Conservation (phyloP, 2,113 vertebrate genomes). For the Marcusenius ussheri region DNA sequence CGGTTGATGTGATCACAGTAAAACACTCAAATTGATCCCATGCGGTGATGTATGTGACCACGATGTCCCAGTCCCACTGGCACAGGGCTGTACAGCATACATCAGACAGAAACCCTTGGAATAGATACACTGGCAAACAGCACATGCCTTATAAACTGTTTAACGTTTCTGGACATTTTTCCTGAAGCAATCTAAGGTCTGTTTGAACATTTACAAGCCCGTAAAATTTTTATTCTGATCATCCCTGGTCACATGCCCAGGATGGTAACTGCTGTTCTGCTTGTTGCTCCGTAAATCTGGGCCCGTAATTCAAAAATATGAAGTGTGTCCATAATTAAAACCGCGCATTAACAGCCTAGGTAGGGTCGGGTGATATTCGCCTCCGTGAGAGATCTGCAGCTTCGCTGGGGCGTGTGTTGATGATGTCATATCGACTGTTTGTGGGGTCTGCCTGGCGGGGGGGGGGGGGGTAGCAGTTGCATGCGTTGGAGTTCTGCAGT, state of each 20-base stretch:
- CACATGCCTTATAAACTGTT: not conserved
- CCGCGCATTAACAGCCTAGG: not conserved
- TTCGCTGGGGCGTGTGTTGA: slow-evolving; percentile 25
- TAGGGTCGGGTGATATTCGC: not conserved
- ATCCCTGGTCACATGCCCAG: not conserved
- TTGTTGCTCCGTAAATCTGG: not conserved
- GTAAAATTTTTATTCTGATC: not conserved
- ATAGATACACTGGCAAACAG: not conserved
- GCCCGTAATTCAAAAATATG: not conserved
- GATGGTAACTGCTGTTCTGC: not conserved
- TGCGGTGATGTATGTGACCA: not conserved
- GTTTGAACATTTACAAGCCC: not conserved
- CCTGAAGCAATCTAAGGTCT: not conserved
- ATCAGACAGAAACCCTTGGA: not conserved
- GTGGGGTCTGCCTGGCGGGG: slow-evolving; percentile 22
- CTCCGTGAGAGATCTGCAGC: not conserved
- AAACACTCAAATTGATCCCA: not conserved
- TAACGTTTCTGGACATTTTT: not conserved
- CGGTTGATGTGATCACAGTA: slow-evolving; percentile 6
- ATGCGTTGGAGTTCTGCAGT: slow-evolving; percentile 56
- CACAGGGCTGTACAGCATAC: not conserved
- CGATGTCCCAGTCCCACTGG: not conserved
- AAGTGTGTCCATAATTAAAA: not conserved
- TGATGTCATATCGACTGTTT: slow-evolving; percentile 47
- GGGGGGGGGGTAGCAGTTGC: slow-evolving; percentile 28